A percentile compares a stretch with the other conserved stretches of the same genome.
These are phyloP conservation scores for Clarias platycephalus DNA, from an alignment of 2,797 vertebrate species.

Conservation along the genomic window DNA sequence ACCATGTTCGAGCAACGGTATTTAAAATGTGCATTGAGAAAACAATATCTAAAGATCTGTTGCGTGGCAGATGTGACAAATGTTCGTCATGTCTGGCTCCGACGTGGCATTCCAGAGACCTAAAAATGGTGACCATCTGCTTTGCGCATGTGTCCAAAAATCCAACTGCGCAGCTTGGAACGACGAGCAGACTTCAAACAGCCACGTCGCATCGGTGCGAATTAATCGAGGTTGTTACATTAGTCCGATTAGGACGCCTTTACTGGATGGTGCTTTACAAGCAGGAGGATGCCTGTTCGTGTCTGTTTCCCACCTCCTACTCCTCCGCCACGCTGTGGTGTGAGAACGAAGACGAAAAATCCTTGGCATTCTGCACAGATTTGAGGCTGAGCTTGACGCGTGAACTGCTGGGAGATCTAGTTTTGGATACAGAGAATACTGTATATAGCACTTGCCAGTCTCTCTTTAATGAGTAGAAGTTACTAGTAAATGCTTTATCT, in stretches of 20 bases:
- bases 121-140: constrained; percentile 39
- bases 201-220: constrained; percentile 13
- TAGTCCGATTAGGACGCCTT: neutral
- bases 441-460: neutral
- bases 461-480: neutral
- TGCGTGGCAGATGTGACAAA: constrained; percentile 38
- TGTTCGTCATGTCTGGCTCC: constrained; percentile 30
- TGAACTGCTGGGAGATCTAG: constrained; percentile 13
- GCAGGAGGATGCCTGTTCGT: neutral
- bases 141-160: constrained; percentile 36
- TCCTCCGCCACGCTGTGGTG: neutral
- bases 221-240: neutral
- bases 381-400: neutral
- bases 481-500: neutral
- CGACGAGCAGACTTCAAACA: constrained; percentile 30
- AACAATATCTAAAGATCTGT: neutral
- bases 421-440: neutral
- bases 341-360: constrained; percentile 16
- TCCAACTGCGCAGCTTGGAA: constrained; percentile 39
- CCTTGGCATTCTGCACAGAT: constrained; percentile 17
- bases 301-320: constrained; percentile 15
- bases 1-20: neutral
- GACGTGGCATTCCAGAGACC: constrained; percentile 37
- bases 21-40: neutral
- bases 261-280: neutral